Evolutionary conservation across 2,113 vertebrate species (phyloP).

Genomic region (Thamnaconus septentrionalis): DNA sequence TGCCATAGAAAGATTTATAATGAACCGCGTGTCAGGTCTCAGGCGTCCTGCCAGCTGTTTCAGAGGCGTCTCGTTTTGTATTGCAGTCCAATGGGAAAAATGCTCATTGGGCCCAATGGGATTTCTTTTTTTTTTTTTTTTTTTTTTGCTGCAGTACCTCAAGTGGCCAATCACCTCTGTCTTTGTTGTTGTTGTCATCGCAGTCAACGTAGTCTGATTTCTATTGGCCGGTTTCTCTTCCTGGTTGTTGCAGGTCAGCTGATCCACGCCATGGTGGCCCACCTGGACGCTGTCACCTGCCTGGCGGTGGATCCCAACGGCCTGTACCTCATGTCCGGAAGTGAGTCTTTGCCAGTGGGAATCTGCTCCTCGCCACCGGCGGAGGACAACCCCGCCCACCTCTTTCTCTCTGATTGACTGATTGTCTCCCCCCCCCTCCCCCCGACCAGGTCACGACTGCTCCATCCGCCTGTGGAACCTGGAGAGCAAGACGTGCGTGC

Average conservation of each 20-base stretch:
- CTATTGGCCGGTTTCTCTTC: neutral
- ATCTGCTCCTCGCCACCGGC: neutral
- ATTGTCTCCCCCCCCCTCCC: neutral
- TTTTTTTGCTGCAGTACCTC: no score
- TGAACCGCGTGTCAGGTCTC: no score
- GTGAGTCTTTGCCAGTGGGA: conserved; percentile 73
- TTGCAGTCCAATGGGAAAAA: no score
- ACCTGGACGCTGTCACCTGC: conserved; percentile 94
- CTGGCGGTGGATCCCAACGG: conserved; percentile 98
- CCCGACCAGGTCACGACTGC: conserved; percentile 89
- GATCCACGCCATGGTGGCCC: conserved; percentile 96
- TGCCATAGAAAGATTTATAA: no score
- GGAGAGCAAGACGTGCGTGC: conserved; percentile 96
- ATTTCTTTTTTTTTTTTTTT: no score
- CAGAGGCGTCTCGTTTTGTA: no score
- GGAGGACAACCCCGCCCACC: neutral
- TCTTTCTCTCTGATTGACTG: neutral
- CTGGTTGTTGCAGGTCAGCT: conserved; percentile 81
- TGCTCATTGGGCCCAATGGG: no score
- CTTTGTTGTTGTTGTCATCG: no score
- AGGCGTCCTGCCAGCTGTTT: no score
- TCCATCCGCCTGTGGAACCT: conserved; percentile 97
- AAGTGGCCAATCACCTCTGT: no score
- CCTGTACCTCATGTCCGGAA: conserved; percentile 97
- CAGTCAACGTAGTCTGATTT: neutral